Evolutionary conservation across 2,113 vertebrate species (phyloP).

Genomic region (Sceloporus tristichus): DNA sequence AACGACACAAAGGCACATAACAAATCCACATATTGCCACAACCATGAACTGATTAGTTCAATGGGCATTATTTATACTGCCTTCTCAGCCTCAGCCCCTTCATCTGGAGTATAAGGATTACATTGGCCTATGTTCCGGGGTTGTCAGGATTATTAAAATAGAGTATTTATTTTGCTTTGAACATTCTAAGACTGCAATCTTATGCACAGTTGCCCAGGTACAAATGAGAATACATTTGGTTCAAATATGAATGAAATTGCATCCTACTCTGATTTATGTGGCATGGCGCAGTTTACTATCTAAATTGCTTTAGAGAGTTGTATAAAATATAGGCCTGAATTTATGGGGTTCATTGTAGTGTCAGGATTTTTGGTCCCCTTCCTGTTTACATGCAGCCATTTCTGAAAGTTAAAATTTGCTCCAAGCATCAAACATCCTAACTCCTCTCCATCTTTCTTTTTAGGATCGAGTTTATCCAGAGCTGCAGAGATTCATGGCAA

Average conservation of each 20-base stretch:
- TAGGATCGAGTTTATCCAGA: constrained; percentile 96
- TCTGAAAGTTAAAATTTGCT: no score
- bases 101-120: background rate
- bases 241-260: background rate
- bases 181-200: background rate
- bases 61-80: background rate
- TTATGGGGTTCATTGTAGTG: no score
- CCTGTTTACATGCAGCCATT: no score
- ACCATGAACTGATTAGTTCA: background rate
- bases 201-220: no score
- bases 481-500: constrained; percentile 87
- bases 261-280: background rate
- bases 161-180: background rate
- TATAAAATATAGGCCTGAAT: background rate
- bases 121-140: background rate
- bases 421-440: constrained; percentile 3
- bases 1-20: no score
- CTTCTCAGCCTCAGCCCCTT: background rate
- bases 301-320: constrained; percentile 28
- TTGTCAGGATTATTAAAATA: background rate
- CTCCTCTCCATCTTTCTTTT: constrained; percentile 24
- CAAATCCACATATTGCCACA: background rate
- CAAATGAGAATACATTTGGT: background rate
- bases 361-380: no score
- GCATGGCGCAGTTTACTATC: constrained; percentile 22